Conservation (phyloP, 1,140 invertebrate species). For the Holcopasites calliopsidis region DNA sequence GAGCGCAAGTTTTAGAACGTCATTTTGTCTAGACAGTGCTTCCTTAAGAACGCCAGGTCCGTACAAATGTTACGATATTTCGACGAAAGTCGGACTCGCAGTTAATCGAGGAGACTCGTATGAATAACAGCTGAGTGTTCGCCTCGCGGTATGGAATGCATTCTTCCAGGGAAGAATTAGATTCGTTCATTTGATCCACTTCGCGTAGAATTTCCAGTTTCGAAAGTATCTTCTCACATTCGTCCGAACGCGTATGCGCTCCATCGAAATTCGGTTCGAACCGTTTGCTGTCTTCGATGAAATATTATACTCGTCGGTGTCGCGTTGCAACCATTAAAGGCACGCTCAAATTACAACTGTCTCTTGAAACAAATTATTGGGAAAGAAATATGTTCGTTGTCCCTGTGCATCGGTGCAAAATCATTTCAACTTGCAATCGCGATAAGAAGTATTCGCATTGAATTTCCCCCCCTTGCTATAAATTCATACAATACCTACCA, state of each 20-base stretch:
- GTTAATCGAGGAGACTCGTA: no score
- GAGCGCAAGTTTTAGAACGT: neutral
- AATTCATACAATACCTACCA: no score
- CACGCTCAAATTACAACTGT: neutral
- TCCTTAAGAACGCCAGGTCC: neutral
- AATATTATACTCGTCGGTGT: neutral
- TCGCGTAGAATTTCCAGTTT: conserved; percentile 1
- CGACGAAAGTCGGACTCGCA: no score
- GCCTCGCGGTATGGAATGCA: neutral
- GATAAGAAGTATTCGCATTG: no score
- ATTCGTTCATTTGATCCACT: neutral
- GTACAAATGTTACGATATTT: neutral
- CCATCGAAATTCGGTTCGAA: neutral
- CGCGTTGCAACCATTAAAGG: neutral
- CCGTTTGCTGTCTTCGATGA: neutral
- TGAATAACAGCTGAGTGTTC: no score
- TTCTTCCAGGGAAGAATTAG: neutral
- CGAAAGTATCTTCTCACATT: neutral
- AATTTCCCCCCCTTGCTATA: no score
- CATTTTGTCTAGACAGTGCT: neutral
- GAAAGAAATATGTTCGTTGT: neutral
- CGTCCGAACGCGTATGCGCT: neutral
- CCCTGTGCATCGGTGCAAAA: neutral
- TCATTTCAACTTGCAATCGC: no score
- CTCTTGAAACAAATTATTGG: neutral